phyloP scores from a whole-genome alignment of 2,797 vertebrate genomes.

The Channa striata region DNA sequence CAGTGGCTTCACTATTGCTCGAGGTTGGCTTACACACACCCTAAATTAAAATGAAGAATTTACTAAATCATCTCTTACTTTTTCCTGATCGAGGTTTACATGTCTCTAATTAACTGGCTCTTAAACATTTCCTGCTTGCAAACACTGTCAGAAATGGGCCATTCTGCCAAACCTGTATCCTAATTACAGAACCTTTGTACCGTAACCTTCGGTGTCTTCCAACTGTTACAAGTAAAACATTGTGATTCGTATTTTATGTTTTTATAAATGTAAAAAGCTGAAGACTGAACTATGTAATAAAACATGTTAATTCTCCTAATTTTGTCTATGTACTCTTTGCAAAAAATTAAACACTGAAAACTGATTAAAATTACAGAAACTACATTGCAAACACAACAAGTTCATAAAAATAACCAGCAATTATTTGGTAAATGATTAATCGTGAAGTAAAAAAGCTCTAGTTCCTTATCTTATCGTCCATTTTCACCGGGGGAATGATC shows the following conservation, averaged over 20 bases:
- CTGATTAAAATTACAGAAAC: not conserved
- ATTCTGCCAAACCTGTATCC: slow-evolving; percentile 6
- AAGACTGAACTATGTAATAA: slow-evolving; percentile 65
- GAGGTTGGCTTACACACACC: not conserved
- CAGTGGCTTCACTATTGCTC: not conserved
- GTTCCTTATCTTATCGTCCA: no score
- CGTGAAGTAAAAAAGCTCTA: no score
- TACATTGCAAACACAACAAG: not conserved
- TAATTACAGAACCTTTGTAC: slow-evolving; percentile 23
- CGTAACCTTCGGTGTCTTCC: slow-evolving; percentile 47
- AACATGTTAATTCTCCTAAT: slow-evolving; percentile 8
- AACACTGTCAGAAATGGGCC: slow-evolving; percentile 25
- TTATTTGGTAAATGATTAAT: not conserved
- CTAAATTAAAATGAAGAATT: slow-evolving; percentile 6
- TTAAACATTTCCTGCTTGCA: slow-evolving; percentile 30
- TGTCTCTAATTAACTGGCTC: slow-evolving; percentile 3
- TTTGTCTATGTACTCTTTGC: not conserved
- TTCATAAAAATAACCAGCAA: not conserved
- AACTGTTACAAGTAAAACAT: slow-evolving; percentile 24
- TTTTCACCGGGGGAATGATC: no score
- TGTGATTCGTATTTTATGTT: slow-evolving; percentile 39
- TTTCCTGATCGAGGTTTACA: not conserved
- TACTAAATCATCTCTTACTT: slow-evolving; percentile 22
- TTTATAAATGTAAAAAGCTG: slow-evolving; percentile 63
- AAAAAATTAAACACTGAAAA: no score